Percentiles rank a stretch among this genome's conserved stretches.
Evolutionary conservation across 2,888 invertebrate genomes (phyloP).

Genomic region (Torymus texanus): DNA sequence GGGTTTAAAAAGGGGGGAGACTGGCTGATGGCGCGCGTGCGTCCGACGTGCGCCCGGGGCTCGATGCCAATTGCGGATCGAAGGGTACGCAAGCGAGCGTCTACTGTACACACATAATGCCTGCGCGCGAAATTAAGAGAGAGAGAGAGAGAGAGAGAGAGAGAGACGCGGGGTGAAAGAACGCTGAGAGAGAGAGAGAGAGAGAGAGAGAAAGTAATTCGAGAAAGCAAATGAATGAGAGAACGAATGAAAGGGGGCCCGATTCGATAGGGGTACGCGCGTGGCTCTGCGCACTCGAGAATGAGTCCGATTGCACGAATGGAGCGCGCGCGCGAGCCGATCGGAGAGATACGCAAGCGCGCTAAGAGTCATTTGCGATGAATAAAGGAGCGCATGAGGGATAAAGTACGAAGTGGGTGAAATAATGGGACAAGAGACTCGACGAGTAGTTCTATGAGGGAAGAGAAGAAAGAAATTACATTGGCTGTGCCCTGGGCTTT

Average conservation of each 20-base stretch:
- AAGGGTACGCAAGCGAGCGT: constrained; percentile 21
- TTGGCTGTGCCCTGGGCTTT: too few relatives aligned
- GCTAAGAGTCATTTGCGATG: not conserved
- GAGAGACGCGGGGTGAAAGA: too few relatives aligned
- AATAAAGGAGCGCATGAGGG: not conserved
- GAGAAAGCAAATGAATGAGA: constrained; percentile 4
- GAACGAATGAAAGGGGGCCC: not conserved
- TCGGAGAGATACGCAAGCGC: not conserved
- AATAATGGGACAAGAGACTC: not conserved
- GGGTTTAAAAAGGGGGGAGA: constrained; percentile 41
- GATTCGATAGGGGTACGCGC: not conserved
- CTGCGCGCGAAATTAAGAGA: constrained; percentile 37
- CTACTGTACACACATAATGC: not conserved
- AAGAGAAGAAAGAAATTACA: too few relatives aligned
- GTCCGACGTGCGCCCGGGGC: not conserved
- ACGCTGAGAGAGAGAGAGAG: too few relatives aligned
- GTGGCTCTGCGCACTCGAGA: not conserved
- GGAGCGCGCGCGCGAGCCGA: too few relatives aligned
- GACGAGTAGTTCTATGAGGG: not conserved
- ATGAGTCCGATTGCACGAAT: too few relatives aligned
- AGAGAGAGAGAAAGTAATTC: not conserved
- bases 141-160: constrained; percentile 8
- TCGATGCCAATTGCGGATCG: constrained; percentile 40
- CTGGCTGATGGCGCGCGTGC: not conserved
- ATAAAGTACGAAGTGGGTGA: not conserved